Base-by-base conservation (phyloP, 2,888 invertebrate genomes). In the Cosmia pyralina region DNA sequence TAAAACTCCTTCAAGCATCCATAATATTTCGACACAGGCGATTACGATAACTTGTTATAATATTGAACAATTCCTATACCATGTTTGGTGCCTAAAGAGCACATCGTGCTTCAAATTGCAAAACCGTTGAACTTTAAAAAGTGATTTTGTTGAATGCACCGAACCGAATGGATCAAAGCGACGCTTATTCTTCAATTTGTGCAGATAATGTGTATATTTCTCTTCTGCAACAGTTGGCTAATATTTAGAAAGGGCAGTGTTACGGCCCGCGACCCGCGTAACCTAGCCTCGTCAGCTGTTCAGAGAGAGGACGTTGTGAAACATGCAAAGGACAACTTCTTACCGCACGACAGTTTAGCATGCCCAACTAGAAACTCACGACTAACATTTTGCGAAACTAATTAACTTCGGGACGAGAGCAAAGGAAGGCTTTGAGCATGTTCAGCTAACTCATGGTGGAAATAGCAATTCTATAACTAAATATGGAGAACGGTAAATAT, bases 201-300 rank as follows among this genome's bases (percentile, higher is more conserved):
- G 60, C 53, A 80, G 48, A 64, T 69, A 69, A 81, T 83, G 69
- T 83, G 44, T 52, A 70, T 81, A 65, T 69, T 55, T 68, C 52
- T 80, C 22, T 52, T 74, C 66, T 68, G 70, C 69, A 79, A 79
- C 28, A 69, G 57, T 84, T 84, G 81, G 62, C 67, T 73, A 73
- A 84, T 74, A 84, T 86, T 87, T 92, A 89, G 91, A 93, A 92
- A 92, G 90, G 92, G 90, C 89, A 86, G 79, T 77, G 82, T 77
- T 82, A 85, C 85, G 88, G 85, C 87, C 70, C 86, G 82, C 88
- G 92, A 92, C 92, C 92, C 89, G 88, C 77, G 83, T 83, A 82
- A 84, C 85, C 86, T 87, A 82, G 78, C 84, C 84, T 83, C 83
- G 81, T 84, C 91, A 89, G 91, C 91, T 90, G 90, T 89, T 87